These are phyloP conservation scores for Amiota communis DNA, from an alignment of 2,888 invertebrate species.

Conservation along the genomic window DNA sequence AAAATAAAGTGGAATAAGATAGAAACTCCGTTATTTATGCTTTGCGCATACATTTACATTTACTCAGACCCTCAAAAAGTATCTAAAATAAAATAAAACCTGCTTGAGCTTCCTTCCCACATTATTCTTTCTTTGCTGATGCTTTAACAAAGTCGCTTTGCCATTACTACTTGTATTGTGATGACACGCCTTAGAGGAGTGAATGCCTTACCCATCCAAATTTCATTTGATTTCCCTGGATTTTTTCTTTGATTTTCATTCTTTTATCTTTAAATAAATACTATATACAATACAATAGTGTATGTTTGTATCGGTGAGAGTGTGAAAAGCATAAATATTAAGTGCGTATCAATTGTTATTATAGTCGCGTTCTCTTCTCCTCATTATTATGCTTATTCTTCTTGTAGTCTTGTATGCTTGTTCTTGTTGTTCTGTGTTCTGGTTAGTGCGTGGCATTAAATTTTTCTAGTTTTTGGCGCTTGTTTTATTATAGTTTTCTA, in stretches of 20 bases:
- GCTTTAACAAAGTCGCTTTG: not conserved
- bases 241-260: too few relatives aligned
- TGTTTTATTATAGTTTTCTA: constrained; percentile 6
- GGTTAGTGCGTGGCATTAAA: too few relatives aligned
- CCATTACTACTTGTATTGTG: not conserved
- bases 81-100: too few relatives aligned
- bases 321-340: constrained; percentile 51
- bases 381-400: not conserved
- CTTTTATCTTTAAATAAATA: not conserved
- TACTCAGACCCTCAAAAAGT: constrained; percentile 12
- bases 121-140: not conserved
- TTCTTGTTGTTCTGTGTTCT: constrained; percentile 20
- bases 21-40: constrained; percentile 24
- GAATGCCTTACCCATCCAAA: not conserved
- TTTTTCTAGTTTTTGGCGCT: not conserved
- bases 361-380: constrained; percentile 17
- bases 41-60: constrained; percentile 17
- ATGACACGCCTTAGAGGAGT: not conserved
- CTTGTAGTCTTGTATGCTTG: constrained; percentile 4
- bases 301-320: not conserved
- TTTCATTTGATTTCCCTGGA: too few relatives aligned
- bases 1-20: too few relatives aligned
- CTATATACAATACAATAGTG: not conserved
- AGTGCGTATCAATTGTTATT: constrained; percentile 51
- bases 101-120: too few relatives aligned